Conservation (phyloP, 2,888 invertebrate species). For the Trichacis sp. region DNA sequence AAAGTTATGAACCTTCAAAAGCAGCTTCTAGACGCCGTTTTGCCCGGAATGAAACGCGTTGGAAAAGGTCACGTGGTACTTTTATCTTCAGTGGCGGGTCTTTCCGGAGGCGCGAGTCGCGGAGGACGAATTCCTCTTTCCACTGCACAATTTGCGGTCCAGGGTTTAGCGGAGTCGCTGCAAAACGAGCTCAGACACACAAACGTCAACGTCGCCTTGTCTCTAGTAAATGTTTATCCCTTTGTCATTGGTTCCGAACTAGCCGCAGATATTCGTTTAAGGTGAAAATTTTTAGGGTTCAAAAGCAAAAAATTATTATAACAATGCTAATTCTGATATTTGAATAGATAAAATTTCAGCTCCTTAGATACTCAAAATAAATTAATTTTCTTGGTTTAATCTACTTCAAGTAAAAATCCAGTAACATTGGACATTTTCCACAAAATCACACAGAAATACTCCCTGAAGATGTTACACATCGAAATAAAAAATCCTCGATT, state of each 20-base stretch:
- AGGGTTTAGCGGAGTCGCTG: slow-evolving; percentile 76
- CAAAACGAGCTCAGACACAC: slow-evolving; percentile 74
- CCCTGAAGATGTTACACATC: too few relatives aligned
- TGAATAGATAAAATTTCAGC: too few relatives aligned
- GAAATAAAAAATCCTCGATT: not conserved
- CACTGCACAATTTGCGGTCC: slow-evolving; percentile 77
- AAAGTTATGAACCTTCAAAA: too few relatives aligned
- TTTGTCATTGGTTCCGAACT: slow-evolving; percentile 73
- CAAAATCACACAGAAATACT: too few relatives aligned
- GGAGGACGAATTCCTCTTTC: slow-evolving; percentile 73
- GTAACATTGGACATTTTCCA: too few relatives aligned
- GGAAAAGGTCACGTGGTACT: slow-evolving; percentile 75
- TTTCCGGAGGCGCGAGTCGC: slow-evolving; percentile 72
- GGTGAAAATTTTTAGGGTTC: too few relatives aligned
- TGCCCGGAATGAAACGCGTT: slow-evolving; percentile 74
- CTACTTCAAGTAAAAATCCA: too few relatives aligned
- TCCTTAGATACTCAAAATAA: too few relatives aligned
- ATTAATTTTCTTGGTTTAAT: too few relatives aligned
- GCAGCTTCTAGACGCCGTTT: slow-evolving; percentile 73
- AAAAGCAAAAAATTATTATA: too few relatives aligned
- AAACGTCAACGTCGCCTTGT: slow-evolving; percentile 73
- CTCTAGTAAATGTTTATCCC: slow-evolving; percentile 75
- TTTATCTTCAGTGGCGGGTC: slow-evolving; percentile 75
- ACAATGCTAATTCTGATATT: too few relatives aligned
- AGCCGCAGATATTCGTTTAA: slow-evolving; percentile 72